Base-by-base conservation (phyloP, 2,888 invertebrate species). In the Autographa gamma region DNA sequence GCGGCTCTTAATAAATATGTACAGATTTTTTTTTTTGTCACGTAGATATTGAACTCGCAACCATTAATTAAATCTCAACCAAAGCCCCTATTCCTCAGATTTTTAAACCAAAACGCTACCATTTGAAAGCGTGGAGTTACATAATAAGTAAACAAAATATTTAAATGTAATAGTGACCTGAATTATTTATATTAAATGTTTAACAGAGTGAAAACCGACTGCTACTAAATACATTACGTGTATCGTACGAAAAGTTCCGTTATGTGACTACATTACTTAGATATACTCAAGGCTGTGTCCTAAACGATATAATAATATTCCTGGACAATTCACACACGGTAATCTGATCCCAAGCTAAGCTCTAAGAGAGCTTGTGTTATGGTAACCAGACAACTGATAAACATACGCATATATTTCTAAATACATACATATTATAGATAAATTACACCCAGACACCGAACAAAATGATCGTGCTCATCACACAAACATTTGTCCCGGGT, bases 181-280 rank as follows among this genome's bases (percentile, higher is more conserved):
- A 48, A n/a, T 48, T n/a, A 43, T 14, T 13, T 25, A 8, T 34
- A 38, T 38, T 48, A 6, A 48, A 48, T 48, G 48, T 48, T 48
- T 48, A 48, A n/a, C n/a, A 48, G 48, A 48, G 48, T 48, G 48
- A 48, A 48, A 48, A 48, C 48, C n/a, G 48, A 48, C 48, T n/a
- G 16, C 16, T 43, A 48, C n/a, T 16, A 48, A 48, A 48, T 43
- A 48, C 48, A n/a, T 48, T n/a, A 48, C 48, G 48, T 1, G 48
- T 48, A n/a, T 48, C 8, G 25, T 25, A 25, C 25, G 25, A n/a
- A 48, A 48, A 48, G 48, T n/a, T 0, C 48, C n/a, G 48, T 48
- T 48, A 48, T 7, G n/a, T 48, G n/a, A 48, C n/a, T n/a, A 48
- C 7, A n/a, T 16, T 48, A 48, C n/a, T n/a, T n/a, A 16, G 43